phyloP scores from a whole-genome alignment of 2,888 invertebrate genomes.

The Hydraecia micacea region DNA sequence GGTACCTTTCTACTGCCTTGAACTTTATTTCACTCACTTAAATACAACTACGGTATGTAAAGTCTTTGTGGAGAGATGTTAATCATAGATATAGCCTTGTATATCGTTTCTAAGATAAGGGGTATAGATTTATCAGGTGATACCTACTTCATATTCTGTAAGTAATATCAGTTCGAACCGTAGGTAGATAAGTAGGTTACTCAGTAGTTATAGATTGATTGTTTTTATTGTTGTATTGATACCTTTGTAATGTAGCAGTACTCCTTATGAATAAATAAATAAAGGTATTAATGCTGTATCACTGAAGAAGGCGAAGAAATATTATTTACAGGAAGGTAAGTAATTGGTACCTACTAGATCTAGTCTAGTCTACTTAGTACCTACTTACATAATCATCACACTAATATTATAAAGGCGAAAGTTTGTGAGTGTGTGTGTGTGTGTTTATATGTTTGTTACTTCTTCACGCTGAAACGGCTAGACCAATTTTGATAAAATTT shows the following conservation, averaged over 20 bases:
- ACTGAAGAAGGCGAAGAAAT: background rate
- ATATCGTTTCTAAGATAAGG: constrained; percentile 4
- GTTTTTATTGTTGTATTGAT: background rate
- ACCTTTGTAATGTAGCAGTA: too few relatives aligned
- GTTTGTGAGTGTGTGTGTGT: too few relatives aligned
- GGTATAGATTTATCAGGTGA: background rate
- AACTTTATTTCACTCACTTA: constrained; percentile 45
- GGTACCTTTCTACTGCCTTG: constrained; percentile 69
- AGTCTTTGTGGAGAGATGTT: constrained; percentile 1
- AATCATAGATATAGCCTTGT: constrained; percentile 21
- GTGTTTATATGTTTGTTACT: too few relatives aligned
- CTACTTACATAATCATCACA: background rate
- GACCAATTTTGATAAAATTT: too few relatives aligned
- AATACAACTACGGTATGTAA: background rate
- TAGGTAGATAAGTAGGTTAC: background rate
- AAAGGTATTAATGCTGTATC: background rate
- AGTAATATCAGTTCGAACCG: background rate
- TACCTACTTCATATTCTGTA: background rate
- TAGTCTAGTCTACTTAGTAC: background rate
- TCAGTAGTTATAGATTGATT: background rate
- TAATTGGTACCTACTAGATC: background rate
- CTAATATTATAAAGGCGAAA: too few relatives aligned
- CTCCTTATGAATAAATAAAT: background rate
- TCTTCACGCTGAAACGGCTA: too few relatives aligned
- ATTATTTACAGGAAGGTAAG: background rate